Evolutionary conservation across 2,113 vertebrate genomes (phyloP), one percentile per base, ranked within the genome.

Genomic region (Syngnathus typhle): DNA sequence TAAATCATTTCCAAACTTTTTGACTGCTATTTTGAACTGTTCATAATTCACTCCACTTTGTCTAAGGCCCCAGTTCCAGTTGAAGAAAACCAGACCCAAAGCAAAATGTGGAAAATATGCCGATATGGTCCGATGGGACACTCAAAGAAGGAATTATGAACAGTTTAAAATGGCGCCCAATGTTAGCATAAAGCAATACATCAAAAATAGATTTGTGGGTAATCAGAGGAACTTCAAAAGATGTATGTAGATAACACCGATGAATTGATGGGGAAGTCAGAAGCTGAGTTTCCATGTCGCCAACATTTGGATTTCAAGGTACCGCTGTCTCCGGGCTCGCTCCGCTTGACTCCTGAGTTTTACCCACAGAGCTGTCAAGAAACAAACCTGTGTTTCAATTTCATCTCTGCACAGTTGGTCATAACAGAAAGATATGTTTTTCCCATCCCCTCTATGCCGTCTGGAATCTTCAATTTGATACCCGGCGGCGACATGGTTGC

Each of bases 381-480:
- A 13, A 58, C 55, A 58, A 32, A 58, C 36, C 55, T 36, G 27
- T 58, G 27, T 58, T 36, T 36, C 36, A 36, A 58, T 58, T 58
- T 58, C 27, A 58, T 36, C 27, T 58, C 55, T 15, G 15, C 55
- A 58, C 55, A 58, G 55, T 36, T 27, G 55, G 32, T 58, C 55
- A 58, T 58, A 58, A 58, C 55, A 7, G 27, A 36, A 32, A 58
- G 27, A 58, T 37, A 58, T 58, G 55, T 32, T 32, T 58, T 58
- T 32, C 55, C 55, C 12, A 18, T 58, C 11, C 15, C 55, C 55
- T 58, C 15, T 7, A 36, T 58, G 27, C 55, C 27, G 27, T 58
- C 27, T 36, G 55, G 12, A 58, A 58, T 58, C 23, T 36, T 58
- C n/a, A 13, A 27, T 55, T 55, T 55, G n/a, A 11, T 13, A 36